Base-by-base conservation (phyloP, 1,140 invertebrate genomes). In the Parapsyche elsis region DNA sequence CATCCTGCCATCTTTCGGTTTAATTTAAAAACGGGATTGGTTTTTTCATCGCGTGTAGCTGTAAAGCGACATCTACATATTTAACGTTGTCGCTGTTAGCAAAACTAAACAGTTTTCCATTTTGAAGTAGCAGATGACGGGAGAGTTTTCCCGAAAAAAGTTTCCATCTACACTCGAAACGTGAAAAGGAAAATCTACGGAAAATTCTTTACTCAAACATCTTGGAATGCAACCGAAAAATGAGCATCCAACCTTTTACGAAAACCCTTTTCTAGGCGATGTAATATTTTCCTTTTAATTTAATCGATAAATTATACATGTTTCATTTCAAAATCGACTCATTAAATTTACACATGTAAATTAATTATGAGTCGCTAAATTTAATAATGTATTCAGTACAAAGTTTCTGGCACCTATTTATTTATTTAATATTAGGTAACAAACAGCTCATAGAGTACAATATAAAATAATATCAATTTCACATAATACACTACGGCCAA, bases 1-100 rank as follows among this genome's bases (percentile, higher is more conserved):
- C n/a, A 5, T 10, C 9, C 38, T 73, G 71, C 71, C 71, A 73
- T 73, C 71, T 73, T n/a, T 4, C 14, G 71, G 30, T 38, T 38
- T 38, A 38, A 38, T 38, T 38, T 38, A 1, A 7, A 16, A 53
- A 53, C 49, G 49, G 10, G 16, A 53, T 14, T 16, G 49, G 16
- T 53, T 12, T 12, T 2, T 16, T 53, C 16, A 53, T 53, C n/a
- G n/a, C n/a, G n/a, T n/a, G n/a, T n/a, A 14, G 2, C 49, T 53
- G 10, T 46, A 46, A 5, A 53, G 10, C 16, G 49, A 53, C 49
- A 53, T 53, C 49, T 53, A n/a, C n/a, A n/a, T n/a, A 10, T 53
- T 14, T 53, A 53, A 53, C 49, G 49, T 2, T 10, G 49, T 61
- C 1, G 57, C 57, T 0, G 9, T 61, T 61, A 9, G 10, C 0